A percentile compares a stretch with the other conserved stretches of the same genome.
phyloP scores from a whole-genome alignment of 1,140 invertebrate species.

The Caenorhabditis latens region DNA sequence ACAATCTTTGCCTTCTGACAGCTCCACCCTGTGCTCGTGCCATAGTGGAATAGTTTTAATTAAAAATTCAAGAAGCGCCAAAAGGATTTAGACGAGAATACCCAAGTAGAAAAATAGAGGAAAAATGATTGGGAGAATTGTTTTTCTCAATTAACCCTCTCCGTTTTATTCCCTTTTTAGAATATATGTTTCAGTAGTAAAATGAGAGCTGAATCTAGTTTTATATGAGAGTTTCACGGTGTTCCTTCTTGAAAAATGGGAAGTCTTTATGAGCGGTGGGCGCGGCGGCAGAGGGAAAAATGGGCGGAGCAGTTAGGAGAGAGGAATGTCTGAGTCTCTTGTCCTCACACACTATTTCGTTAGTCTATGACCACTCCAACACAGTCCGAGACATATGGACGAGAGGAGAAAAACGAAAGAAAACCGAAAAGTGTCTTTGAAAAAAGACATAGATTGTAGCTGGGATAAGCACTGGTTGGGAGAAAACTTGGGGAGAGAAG shows the following conservation, averaged over 20 bases:
- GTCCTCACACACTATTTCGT: neutral
- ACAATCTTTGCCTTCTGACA: slow-evolving; percentile 48
- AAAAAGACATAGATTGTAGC: slow-evolving; percentile 49
- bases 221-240: neutral
- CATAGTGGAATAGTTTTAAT: slow-evolving; percentile 46
- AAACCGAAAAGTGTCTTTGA: slow-evolving; percentile 40
- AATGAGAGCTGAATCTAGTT: slow-evolving; percentile 6
- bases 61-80: neutral
- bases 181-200: neutral
- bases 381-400: slow-evolving; percentile 22
- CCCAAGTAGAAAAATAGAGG: neutral
- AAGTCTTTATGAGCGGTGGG: slow-evolving; percentile 6
- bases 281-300: slow-evolving; percentile 23
- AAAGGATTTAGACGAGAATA: slow-evolving; percentile 2
- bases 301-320: neutral
- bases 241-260: slow-evolving; percentile 42
- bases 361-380: slow-evolving; percentile 23
- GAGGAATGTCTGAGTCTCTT: slow-evolving; percentile 3
- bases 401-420: neutral
- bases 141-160: neutral
- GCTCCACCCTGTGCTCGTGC: slow-evolving; percentile 32
- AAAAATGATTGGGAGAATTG: neutral
- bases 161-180: neutral
- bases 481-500: neutral
- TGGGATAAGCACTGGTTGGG: slow-evolving; percentile 44